Evolutionary conservation across 2,888 invertebrate genomes (phyloP), one percentile per base, ranked within the genome.

Genomic region (Diploptera punctata): DNA sequence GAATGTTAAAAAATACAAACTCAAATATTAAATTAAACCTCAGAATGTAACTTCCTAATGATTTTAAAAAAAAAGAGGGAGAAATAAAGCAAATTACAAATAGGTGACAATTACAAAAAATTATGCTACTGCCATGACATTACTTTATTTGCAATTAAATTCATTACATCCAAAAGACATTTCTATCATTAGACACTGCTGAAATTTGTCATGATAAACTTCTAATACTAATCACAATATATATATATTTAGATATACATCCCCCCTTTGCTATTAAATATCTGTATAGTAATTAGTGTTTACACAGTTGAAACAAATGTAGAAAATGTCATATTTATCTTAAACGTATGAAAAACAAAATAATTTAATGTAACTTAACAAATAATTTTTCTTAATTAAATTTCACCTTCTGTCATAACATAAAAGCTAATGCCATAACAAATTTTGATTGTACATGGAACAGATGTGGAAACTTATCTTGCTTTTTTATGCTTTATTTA

Each of bases 111-210:
- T n/a, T n/a, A n/a, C n/a, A n/a, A n/a, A n/a, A n/a, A n/a, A n/a
- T n/a, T n/a, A n/a, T n/a, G n/a, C 10, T 4, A 29, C 4, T 52
- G 52, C 31, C 57, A 57, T 57, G 29, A 31, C 57, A 31, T 57
- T 57, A 29, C 57, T 57, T 57, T 57, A 57, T 57, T 57, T 57
- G 57, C 18, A 57, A n/a, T 57, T 57, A 65, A 13, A 65, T 65
- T 18, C 38, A n/a, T 65, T 65, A 65, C 47, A 65, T 65, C 47
- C 47, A 65, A 47, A 65, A 13, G 18, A 65, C 29, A 57, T 3
- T 38, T 24, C 16, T 57, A 57, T 19, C 57, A 57, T 29, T 29
- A 13, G n/a, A 57, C 57, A 57, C 13, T n/a, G 57, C 7, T 57
- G 54, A 52, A n/a, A 31, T 57, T 57, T 57, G 57, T 57, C 57